Evolutionary conservation across 2,888 invertebrate species (phyloP).

Genomic region (Tipula confusa): DNA sequence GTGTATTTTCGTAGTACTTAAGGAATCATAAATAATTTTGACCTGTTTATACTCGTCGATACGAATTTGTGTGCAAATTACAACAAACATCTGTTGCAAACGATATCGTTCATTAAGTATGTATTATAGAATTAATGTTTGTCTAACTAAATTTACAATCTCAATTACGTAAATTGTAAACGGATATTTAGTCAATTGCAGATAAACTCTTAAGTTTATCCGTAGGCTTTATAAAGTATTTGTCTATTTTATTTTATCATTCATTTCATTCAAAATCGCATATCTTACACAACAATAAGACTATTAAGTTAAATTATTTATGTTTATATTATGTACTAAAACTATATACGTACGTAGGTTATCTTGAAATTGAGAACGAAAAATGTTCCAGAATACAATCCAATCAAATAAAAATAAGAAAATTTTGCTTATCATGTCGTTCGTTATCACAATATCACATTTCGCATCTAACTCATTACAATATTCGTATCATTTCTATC

Average conservation of each 20-base stretch:
- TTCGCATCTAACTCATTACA: neutral
- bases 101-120: neutral
- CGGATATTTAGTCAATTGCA: neutral
- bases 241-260: neutral
- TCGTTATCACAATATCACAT: neutral
- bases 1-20: too few species aligned
- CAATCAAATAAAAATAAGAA: neutral
- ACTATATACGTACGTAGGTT: neutral
- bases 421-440: neutral
- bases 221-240: neutral
- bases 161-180: neutral
- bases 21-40: too few species aligned
- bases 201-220: neutral
- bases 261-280: neutral
- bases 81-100: neutral
- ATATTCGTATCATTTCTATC: neutral
- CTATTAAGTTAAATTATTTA: neutral
- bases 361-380: neutral
- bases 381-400: neutral
- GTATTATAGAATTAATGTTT: neutral
- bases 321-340: neutral
- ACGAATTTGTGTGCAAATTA: too few species aligned
- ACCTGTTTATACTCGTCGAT: too few species aligned
- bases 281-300: conserved; percentile 9
- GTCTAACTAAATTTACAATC: neutral